These are phyloP conservation scores for Hedya salicella DNA, from an alignment of 2,888 invertebrate genomes.

Conservation along the genomic window DNA sequence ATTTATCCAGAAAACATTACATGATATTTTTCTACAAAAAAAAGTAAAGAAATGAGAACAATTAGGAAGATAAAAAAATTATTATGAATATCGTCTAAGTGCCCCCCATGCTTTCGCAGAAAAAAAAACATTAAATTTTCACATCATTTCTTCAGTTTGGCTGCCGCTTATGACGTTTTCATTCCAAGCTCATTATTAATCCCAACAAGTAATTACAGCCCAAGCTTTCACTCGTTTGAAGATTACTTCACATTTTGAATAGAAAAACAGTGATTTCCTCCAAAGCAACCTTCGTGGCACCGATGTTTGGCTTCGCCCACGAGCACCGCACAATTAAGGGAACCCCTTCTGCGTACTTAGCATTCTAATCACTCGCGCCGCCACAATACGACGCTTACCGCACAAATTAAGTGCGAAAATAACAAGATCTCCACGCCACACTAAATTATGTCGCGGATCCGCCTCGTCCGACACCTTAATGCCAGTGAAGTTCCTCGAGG, in stretches of 20 bases:
- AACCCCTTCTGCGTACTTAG: constrained; percentile 75
- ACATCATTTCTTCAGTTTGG: too few relatives aligned
- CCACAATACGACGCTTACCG: constrained; percentile 76
- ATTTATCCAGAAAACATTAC: too few relatives aligned
- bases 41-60: too few relatives aligned
- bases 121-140: too few relatives aligned
- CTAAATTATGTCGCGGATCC: constrained; percentile 67
- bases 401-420: constrained; percentile 79
- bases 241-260: constrained; percentile 13
- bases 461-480: constrained; percentile 13
- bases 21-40: too few relatives aligned
- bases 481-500: background rate
- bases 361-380: constrained; percentile 77
- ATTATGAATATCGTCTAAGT: too few relatives aligned
- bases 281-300: constrained; percentile 34
- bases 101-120: too few relatives aligned
- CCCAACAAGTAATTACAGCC: constrained; percentile 10
- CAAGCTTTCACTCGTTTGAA: constrained; percentile 15
- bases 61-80: too few relatives aligned
- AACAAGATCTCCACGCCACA: constrained; percentile 61
- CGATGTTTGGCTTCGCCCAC: constrained; percentile 63
- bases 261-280: constrained; percentile 21
- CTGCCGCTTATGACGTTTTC: background rate
- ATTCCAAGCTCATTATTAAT: background rate
- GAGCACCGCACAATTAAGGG: constrained; percentile 73